Percentiles rank a stretch among this genome's conserved stretches.
phyloP scores from a whole-genome alignment of 2,113 vertebrate genomes.

The Microcebus ravelobensis region DNA sequence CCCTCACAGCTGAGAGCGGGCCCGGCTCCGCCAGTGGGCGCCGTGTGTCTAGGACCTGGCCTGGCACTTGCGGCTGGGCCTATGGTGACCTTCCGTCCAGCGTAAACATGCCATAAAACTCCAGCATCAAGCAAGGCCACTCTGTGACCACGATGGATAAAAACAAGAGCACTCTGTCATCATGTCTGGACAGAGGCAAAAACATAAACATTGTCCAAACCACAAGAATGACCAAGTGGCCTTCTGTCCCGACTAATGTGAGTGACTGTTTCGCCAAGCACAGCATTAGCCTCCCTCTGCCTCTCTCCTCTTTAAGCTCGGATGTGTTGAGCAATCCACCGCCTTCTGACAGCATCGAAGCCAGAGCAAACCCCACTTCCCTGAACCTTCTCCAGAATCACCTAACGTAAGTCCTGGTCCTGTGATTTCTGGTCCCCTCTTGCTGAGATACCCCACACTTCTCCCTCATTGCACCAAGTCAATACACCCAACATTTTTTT shows the following conservation, averaged over 20 bases:
- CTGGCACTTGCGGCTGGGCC: neutral
- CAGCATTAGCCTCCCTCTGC: neutral
- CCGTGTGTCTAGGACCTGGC: neutral
- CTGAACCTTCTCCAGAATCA: neutral
- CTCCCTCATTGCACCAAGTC: neutral
- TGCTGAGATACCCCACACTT: neutral
- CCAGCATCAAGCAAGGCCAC: neutral
- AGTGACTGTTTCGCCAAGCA: neutral
- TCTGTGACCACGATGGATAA: neutral
- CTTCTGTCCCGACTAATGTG: rapidly evolving
- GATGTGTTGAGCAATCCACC: neutral
- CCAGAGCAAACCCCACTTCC: neutral
- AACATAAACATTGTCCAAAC: neutral
- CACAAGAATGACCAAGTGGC: neutral
- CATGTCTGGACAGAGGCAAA: neutral
- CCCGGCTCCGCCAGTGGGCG: rapidly evolving
- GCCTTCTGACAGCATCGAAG: neutral
- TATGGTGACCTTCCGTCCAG: neutral
- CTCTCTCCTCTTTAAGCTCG: neutral
- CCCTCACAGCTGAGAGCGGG: neutral
- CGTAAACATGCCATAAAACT: neutral
- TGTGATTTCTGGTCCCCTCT: neutral
- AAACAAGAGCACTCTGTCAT: neutral
- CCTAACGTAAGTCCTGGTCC: neutral
- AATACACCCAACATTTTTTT: too few species aligned